Base-by-base conservation (phyloP, 2,113 vertebrate species). In the Hypocryptadius cinnamomeus region DNA sequence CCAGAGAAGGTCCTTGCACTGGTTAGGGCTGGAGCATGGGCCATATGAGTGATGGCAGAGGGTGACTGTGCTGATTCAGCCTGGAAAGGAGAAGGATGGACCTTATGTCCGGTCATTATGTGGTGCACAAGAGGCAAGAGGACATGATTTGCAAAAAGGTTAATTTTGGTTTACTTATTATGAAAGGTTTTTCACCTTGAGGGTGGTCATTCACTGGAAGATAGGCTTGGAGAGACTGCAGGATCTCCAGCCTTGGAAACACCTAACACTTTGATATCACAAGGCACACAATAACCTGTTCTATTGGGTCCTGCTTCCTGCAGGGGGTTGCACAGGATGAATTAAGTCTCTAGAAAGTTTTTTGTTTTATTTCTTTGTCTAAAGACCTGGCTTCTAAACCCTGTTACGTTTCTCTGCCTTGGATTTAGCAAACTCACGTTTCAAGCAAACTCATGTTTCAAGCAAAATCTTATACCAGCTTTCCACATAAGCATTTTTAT, bases 251-350 rank as follows among this genome's bases (percentile, higher is more conserved):
- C 17, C 40, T 40, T 40, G n/a, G 31, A 83, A 56, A 35, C 31
- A 50, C 15, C 15, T 31, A 22, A 40, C 3, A n/a, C 11, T 69
- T 70, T 40, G 10, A n/a, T 18, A 50, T 6, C 54, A 44, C 13
- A 57, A 45, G 30, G 31, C 22, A 69, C 13, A 17, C 3, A 56
- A 24, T 4, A 60, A 45, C 13, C 10, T 61, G 22, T 23, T 72
- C 9, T 53, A 74, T 42, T 5, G 17, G 10, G 5, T 18, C 13
- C 47, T 89, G 15, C 20, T 71, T 87, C 20, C 4, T 22, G 9
- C 3, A 64, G 19, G 1, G 3, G 2, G 1, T 30, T 72, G 13
- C 6, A 66, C 11, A 51, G n/a, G n/a, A n/a, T n/a, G n/a, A n/a
- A n/a, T n/a, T 2, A 78, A 82, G 8, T 9, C 13, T 83, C 59